Evolutionary conservation across 2,888 invertebrate genomes (phyloP).

Genomic region (Hololepta plana): DNA sequence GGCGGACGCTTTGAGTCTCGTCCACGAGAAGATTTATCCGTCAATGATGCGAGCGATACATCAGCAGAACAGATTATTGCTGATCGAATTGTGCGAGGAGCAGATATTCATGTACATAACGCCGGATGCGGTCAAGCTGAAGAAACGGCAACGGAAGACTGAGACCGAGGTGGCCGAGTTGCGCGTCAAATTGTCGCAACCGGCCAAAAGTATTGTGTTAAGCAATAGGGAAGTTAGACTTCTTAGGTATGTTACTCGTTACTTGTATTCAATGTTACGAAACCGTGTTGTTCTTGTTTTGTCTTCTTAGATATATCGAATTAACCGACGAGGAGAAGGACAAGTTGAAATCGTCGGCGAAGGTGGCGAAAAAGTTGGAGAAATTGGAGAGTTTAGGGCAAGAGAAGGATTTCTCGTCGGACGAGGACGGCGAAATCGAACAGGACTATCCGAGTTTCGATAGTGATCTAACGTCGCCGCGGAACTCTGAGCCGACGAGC

Average conservation of each 20-base stretch:
- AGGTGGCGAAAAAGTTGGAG: conserved; percentile 82
- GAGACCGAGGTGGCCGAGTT: conserved; percentile 82
- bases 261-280: conserved; percentile 4
- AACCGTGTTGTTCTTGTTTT: no score
- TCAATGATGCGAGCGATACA: conserved; percentile 52
- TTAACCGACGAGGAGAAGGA: conserved; percentile 85
- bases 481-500: conserved; percentile 62
- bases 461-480: conserved; percentile 55
- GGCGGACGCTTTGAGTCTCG: conserved; percentile 71
- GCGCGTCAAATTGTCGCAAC: conserved; percentile 60
- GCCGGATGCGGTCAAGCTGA: conserved; percentile 68
- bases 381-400: conserved; percentile 69
- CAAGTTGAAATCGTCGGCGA: conserved; percentile 75
- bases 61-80: conserved; percentile 49
- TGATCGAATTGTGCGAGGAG: conserved; percentile 74
- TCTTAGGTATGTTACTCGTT: conserved; percentile 35
- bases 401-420: conserved; percentile 31
- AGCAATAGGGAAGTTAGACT: conserved; percentile 84
- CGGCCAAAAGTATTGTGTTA: conserved; percentile 71
- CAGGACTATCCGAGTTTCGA: conserved; percentile 67
- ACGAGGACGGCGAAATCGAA: conserved; percentile 55
- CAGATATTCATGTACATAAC: conserved; percentile 73
- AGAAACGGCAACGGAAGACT: conserved; percentile 78
- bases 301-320: conserved; percentile 45
- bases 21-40: conserved; percentile 69